Conservation (phyloP, 2,888 invertebrate species). For the Ophion slaviceki region DNA sequence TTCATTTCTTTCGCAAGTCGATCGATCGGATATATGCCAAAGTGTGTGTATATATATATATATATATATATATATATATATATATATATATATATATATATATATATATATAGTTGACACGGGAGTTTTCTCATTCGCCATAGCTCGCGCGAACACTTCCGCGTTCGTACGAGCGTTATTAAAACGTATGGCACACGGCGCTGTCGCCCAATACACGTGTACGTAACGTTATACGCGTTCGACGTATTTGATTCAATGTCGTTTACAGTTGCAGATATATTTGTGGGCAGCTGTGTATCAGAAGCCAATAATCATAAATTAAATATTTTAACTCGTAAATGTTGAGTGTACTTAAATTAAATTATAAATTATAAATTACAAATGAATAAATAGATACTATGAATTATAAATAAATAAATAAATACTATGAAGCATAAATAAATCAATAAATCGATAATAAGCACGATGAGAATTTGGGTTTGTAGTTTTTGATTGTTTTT, state of each 20-base stretch:
- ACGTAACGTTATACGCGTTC: background rate
- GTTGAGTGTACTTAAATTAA: background rate
- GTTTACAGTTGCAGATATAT: background rate
- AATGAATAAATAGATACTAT: background rate
- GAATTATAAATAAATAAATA: too few species aligned
- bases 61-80: background rate
- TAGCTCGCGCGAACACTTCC: conserved; percentile 72
- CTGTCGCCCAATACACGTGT: background rate
- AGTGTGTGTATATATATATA: conserved; percentile 8
- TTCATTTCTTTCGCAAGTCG: conserved; percentile 72
- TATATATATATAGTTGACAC: conserved; percentile 11
- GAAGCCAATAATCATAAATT: conserved; percentile 4
- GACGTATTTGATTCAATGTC: conserved; percentile 16
- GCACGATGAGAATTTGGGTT: background rate
- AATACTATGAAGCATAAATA: background rate
- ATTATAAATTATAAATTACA: background rate
- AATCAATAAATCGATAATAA: background rate
- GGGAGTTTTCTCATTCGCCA: conserved; percentile 62
- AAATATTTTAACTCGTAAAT: background rate
- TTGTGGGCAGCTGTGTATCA: background rate
- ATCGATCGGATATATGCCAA: conserved; percentile 63
- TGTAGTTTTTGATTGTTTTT: background rate
- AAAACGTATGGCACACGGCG: conserved; percentile 45
- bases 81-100: background rate
- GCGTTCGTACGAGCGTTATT: conserved; percentile 72